Evolutionary conservation across 2,888 invertebrate genomes (phyloP).

Genomic region (Agrilus mali): DNA sequence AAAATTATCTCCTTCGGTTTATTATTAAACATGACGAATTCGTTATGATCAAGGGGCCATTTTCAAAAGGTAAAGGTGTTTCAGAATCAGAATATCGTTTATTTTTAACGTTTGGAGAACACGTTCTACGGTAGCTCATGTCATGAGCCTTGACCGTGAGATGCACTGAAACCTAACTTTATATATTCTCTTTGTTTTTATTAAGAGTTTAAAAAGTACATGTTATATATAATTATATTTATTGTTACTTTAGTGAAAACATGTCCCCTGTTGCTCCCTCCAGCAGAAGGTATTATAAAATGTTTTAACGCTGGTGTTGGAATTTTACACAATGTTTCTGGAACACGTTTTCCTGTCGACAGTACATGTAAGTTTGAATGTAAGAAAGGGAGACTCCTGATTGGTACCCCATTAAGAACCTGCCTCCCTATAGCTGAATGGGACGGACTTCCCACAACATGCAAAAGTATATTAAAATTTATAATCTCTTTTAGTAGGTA

Average conservation of each 20-base stretch:
- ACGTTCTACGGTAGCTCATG: no score
- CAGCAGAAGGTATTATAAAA: conserved; percentile 42
- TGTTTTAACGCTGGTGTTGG: conserved; percentile 37
- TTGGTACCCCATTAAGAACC: conserved; percentile 48
- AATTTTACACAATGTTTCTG: conserved; percentile 23
- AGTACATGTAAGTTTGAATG: conserved; percentile 53
- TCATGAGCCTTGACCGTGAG: no score
- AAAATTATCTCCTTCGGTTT: no score
- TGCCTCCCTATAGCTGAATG: conserved; percentile 55
- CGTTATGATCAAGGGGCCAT: no score
- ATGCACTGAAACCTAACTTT: no score
- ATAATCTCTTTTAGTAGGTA: no score
- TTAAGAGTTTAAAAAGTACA: no score
- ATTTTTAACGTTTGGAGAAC: no score
- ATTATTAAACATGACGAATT: no score
- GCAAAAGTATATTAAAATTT: conserved; percentile 45
- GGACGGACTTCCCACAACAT: conserved; percentile 53
- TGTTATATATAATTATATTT: background rate
- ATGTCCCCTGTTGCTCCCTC: conserved; percentile 42
- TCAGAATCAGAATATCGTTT: no score
- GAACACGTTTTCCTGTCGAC: conserved; percentile 40
- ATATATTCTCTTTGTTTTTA: no score
- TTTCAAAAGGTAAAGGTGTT: no score
- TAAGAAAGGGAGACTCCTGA: conserved; percentile 46
- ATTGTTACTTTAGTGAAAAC: conserved; percentile 43